Percentiles rank a stretch among this genome's conserved stretches.
These are phyloP conservation scores for Pentalonia nigronervosa DNA, from an alignment of 1,140 invertebrate genomes.

Conservation along the genomic window DNA sequence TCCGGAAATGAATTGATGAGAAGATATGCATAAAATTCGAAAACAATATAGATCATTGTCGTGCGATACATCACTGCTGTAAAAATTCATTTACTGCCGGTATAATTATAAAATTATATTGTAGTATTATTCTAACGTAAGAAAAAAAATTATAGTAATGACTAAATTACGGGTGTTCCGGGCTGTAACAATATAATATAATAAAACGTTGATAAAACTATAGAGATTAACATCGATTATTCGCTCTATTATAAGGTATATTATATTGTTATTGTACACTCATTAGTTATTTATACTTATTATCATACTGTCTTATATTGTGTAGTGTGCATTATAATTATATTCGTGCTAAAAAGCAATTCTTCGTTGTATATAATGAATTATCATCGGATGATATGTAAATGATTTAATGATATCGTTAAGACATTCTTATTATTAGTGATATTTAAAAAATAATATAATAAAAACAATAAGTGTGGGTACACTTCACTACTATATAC, in stretches of 20 bases:
- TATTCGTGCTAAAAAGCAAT: neutral
- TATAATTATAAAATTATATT: neutral
- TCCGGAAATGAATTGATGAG: neutral
- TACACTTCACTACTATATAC: neutral
- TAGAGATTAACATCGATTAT: neutral
- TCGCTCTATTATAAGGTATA: neutral
- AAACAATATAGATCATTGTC: conserved; percentile 40
- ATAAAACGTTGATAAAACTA: neutral
- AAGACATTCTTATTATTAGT: neutral
- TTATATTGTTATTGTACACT: neutral
- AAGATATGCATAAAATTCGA: neutral
- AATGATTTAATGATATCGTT: neutral
- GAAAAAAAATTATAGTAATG: neutral
- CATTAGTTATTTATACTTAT: neutral
- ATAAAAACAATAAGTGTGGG: neutral
- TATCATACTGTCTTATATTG: no score
- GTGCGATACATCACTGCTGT: neutral
- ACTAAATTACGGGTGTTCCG: neutral
- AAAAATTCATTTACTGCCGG: neutral
- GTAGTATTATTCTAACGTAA: neutral
- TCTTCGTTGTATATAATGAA: neutral
- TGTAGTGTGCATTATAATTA: neutral
- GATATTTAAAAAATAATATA: neutral
- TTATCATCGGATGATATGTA: neutral
- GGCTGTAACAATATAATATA: neutral